Percentiles rank a stretch among this genome's conserved stretches.
These are phyloP conservation scores for Anoplophora glabripennis DNA, from an alignment of 1,140 invertebrate genomes.

Conservation along the genomic window DNA sequence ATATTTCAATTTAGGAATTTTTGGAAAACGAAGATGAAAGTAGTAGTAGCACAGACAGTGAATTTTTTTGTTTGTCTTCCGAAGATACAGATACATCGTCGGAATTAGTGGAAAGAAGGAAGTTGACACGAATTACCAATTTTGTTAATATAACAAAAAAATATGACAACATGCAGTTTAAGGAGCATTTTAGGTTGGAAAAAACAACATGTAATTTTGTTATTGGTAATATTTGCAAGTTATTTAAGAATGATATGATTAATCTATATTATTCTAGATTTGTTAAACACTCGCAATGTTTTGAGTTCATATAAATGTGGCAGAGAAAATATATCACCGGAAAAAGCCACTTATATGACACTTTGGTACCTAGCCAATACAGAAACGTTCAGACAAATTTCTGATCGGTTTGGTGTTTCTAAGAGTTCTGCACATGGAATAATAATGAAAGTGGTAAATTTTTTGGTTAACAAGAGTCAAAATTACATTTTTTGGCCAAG, in stretches of 20 bases:
- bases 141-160: background rate
- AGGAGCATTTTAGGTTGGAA: slow-evolving; percentile 1
- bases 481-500: background rate
- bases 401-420: background rate
- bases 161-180: background rate
- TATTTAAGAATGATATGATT: background rate
- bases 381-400: background rate
- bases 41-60: no score
- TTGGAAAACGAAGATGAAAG: no score
- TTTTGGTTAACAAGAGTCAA: background rate
- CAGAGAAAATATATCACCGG: no score
- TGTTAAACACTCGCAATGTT: no score
- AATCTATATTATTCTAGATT: background rate
- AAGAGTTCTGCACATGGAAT: background rate
- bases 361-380: slow-evolving; percentile 1
- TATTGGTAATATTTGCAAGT: background rate
- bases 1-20: no score
- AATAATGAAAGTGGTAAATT: background rate
- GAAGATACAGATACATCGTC: no score
- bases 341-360: background rate
- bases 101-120: no score
- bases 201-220: background rate
- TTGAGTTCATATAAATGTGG: no score
- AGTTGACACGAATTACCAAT: no score
- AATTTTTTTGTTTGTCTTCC: no score